These are phyloP conservation scores for Aproaerema taeniolella DNA, from an alignment of 2,888 invertebrate species.

Conservation along the genomic window DNA sequence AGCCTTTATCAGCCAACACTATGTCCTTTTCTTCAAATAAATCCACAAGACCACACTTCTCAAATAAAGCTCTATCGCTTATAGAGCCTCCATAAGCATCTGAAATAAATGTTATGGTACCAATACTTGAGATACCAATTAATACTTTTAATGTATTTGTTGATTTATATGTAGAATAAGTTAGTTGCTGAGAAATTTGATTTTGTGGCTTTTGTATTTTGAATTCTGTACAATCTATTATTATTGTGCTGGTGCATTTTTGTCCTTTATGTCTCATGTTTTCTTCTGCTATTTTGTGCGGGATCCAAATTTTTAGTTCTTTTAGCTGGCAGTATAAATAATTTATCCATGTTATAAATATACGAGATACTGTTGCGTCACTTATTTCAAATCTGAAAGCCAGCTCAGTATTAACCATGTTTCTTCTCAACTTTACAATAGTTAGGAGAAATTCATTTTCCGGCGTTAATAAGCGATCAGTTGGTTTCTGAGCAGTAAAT, in stretches of 20 bases:
- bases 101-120: conserved; percentile 5
- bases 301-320: conserved; percentile 7
- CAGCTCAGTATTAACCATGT: conserved; percentile 5
- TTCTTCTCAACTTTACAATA: conserved; percentile 4
- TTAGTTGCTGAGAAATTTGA: conserved; percentile 7
- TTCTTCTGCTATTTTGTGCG: background rate
- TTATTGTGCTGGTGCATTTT: background rate
- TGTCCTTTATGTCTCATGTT: background rate
- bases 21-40: conserved; percentile 6
- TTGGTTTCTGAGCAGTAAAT: background rate
- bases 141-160: conserved; percentile 5
- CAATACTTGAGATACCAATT: conserved; percentile 1
- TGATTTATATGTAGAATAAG: conserved; percentile 10
- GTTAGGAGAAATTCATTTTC: conserved; percentile 7
- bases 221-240: conserved; percentile 5
- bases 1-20: background rate
- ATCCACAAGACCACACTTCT: conserved; percentile 3
- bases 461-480: background rate
- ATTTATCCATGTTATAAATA: conserved; percentile 9
- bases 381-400: conserved; percentile 7
- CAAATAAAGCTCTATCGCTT: conserved; percentile 6
- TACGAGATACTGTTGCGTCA: background rate
- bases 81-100: conserved; percentile 9
- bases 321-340: conserved; percentile 5
- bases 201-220: conserved; percentile 5